Conservation (phyloP, 1,140 invertebrate genomes). For the Drosophila ficusphila region DNA sequence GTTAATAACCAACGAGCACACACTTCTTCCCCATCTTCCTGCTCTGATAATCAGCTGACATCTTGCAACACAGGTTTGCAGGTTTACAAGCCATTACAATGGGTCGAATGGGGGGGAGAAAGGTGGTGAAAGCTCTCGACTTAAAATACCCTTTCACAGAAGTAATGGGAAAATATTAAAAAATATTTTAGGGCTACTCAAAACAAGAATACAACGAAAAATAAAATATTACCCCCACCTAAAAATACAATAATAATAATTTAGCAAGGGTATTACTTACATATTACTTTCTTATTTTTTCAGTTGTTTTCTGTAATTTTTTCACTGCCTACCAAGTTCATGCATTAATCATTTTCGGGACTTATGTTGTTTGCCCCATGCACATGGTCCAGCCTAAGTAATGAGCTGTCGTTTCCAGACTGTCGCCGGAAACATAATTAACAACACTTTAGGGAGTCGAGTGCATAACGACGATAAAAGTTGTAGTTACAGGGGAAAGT, state of each 20-base stretch:
- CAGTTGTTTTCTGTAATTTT: neutral
- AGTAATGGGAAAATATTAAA: no score
- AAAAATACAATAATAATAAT: no score
- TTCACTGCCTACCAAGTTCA: conserved; percentile 1
- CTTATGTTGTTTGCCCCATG: conserved; percentile 14
- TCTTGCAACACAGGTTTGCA: conserved; percentile 36
- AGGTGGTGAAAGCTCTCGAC: no score
- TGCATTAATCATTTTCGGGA: conserved; percentile 38
- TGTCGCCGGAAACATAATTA: conserved; percentile 57
- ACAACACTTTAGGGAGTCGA: conserved; percentile 49
- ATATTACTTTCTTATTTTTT: neutral
- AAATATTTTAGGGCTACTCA: no score
- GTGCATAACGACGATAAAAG: conserved; percentile 8
- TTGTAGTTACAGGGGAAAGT: neutral
- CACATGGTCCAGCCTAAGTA: conserved; percentile 37
- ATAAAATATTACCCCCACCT: no score
- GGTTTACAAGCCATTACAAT: neutral
- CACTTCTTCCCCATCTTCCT: conserved; percentile 7
- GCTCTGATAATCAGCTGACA: conserved; percentile 27
- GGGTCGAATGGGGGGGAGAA: neutral
- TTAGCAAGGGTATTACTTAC: neutral
- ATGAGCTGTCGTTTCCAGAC: conserved; percentile 51
- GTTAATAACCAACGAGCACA: conserved; percentile 39
- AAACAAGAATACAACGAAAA: no score
- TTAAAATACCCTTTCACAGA: neutral